Conservation (phyloP, 1,140 invertebrate genomes). For the Stegodyphus dumicola region DNA sequence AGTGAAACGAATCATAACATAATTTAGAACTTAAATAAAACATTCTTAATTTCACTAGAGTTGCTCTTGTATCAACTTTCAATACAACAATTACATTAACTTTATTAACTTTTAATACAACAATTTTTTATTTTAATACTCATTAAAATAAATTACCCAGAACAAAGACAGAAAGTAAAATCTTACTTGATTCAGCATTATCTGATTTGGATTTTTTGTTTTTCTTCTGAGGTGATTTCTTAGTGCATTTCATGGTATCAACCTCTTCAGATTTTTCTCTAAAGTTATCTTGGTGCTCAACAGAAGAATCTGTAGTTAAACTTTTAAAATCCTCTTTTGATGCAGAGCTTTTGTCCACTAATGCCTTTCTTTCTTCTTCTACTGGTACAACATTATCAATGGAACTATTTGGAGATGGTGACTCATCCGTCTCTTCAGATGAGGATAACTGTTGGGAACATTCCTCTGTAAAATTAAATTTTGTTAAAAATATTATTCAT, state of each 20-base stretch:
- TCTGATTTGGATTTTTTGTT: conserved; percentile 35
- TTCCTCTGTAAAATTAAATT: conserved; percentile 25
- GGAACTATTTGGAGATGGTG: conserved; percentile 7
- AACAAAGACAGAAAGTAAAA: too few relatives aligned
- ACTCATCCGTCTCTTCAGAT: conserved; percentile 54
- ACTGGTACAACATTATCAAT: background rate
- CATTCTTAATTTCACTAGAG: too few relatives aligned
- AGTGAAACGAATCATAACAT: too few relatives aligned
- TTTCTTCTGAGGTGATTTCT: conserved; percentile 46
- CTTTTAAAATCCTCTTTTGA: conserved; percentile 40
- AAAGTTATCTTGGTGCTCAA: conserved; percentile 15
- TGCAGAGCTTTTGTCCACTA: conserved; percentile 11
- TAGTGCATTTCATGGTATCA: conserved; percentile 2
- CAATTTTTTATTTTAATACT: too few relatives aligned
- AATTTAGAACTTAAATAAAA: too few relatives aligned
- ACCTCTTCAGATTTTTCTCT: conserved; percentile 29
- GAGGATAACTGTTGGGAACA: conserved; percentile 33
- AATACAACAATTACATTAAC: too few relatives aligned
- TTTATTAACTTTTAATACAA: too few relatives aligned
- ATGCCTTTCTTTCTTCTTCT: conserved; percentile 8
- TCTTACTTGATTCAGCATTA: conserved; percentile 29
- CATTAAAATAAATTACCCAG: too few relatives aligned
- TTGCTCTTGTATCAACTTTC: too few relatives aligned
- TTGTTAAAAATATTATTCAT: background rate
- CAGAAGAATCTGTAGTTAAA: background rate